Conservation (phyloP, 2,888 invertebrate genomes). For the Aplocera efformata region DNA sequence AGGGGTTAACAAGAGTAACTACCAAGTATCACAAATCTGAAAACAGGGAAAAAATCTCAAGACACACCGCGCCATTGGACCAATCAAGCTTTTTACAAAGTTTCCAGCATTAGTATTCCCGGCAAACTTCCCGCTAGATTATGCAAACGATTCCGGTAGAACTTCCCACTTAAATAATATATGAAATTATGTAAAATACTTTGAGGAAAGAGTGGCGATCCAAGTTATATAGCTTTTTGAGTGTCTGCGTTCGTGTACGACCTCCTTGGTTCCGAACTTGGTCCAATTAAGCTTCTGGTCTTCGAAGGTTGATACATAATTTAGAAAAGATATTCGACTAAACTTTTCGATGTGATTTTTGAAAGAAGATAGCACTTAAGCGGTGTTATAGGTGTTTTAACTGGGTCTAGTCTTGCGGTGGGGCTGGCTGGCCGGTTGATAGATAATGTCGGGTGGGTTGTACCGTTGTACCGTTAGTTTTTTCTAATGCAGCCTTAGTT, state of each 20-base stretch:
- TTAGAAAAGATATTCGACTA: no score
- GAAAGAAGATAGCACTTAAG: no score
- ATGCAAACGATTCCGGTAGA: conserved; percentile 41
- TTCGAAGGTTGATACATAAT: neutral
- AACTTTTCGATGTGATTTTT: no score
- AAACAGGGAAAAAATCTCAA: neutral
- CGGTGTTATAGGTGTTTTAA: no score
- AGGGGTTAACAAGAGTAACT: no score
- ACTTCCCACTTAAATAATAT: conserved; percentile 55
- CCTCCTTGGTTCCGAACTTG: conserved; percentile 3
- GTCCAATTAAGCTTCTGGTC: neutral
- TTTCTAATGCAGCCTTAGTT: no score
- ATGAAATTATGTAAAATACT: conserved; percentile 53
- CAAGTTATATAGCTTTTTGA: conserved; percentile 40
- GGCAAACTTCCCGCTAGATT: conserved; percentile 35
- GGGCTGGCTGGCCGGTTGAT: no score
- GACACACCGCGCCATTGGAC: conserved; percentile 18
- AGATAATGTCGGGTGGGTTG: no score
- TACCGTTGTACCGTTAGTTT: no score
- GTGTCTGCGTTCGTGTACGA: conserved; percentile 27
- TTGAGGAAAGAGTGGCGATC: conserved; percentile 32
- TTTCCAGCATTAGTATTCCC: conserved; percentile 26
- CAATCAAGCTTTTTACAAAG: conserved; percentile 15
- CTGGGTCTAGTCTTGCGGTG: no score
- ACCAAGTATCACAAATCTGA: no score